Base-by-base conservation (phyloP, 2,113 vertebrate species). In the Pteronura brasiliensis region DNA sequence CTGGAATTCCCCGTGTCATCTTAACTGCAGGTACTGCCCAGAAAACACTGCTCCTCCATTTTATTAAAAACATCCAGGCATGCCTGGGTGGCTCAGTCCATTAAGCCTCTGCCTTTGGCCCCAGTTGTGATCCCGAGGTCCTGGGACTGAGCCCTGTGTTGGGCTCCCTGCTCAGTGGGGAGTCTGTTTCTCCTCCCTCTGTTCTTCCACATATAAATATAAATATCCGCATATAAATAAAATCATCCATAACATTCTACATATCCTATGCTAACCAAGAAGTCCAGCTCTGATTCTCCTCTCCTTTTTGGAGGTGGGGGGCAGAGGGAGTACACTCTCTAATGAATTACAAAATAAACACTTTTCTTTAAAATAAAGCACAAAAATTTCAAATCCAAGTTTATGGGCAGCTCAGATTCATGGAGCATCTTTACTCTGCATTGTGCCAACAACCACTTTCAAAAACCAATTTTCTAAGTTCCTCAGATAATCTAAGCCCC, bases 381-480 rank as follows among this genome's bases (percentile, higher is more conserved):
- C 0, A 76, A 55, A 89, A 89, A 93, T 85, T 63, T 86, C 52
- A 91, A 44, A 5, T 42, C 7, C 36, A 90, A 63, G 67, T 39
- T 89, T 44, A 89, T 4, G 25, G 36, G 29, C 42, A 39, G 83
- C 72, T 72, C 72, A 52, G 42, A 59, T 2, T 85, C 57, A 27
- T 15, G 49, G 57, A 20, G 14, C 67, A 81, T 34, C 71, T 44
- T 69, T 83, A 57, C 57, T 18, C 21, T 74, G 76, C 55, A 18
- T 36, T 80, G 34, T 86, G n/a, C 76, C 67, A 95, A 76, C 59
- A 57, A 77, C 69, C 55, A 88, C 44, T 87, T 92, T 42, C 65
- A 92, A 95, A 96, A 93, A 88, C 76, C 36, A 14, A 82, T 93
- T 65, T 96, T 91, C 95, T 83, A 61, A 80, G 52, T 94, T 94